phyloP scores from a whole-genome alignment of 2,113 vertebrate species.

The Eonycteris spelaea region DNA sequence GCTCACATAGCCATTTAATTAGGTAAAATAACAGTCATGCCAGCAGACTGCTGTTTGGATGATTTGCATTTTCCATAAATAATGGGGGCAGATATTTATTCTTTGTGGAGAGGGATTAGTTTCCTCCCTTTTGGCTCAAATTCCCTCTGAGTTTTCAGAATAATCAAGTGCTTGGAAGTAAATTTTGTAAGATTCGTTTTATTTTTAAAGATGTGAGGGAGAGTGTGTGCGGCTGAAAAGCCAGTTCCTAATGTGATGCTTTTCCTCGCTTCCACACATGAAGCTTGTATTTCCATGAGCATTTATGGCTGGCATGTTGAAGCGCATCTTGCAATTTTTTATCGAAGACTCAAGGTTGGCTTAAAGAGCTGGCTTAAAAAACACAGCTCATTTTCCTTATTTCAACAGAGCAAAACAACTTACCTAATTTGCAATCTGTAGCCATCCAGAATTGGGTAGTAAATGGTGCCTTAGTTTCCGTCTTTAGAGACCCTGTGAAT shows the following conservation, averaged over 20 bases:
- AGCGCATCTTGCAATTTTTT: not conserved
- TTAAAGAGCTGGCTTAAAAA: slow-evolving; percentile 46
- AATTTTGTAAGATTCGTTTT: slow-evolving; percentile 4
- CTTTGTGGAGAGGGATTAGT: not conserved
- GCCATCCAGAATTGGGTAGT: not conserved
- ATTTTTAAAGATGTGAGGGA: not conserved
- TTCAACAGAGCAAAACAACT: slow-evolving; percentile 27
- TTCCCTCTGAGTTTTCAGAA: not conserved
- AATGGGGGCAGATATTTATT: slow-evolving; percentile 38
- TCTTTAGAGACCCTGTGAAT: not conserved
- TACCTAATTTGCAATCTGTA: slow-evolving; percentile 12
- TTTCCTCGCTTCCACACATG: not conserved
- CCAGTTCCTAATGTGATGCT: not conserved
- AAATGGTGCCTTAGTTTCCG: not conserved
- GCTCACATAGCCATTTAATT: slow-evolving; percentile 13
- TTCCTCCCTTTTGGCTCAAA: not conserved
- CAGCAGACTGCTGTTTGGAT: not conserved
- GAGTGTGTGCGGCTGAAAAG: not conserved
- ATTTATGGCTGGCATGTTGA: slow-evolving; percentile 14
- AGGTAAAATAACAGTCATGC: slow-evolving; percentile 28
- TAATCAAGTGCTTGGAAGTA: not conserved
- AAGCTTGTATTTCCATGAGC: not conserved
- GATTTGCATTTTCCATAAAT: slow-evolving; percentile 39
- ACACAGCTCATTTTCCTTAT: slow-evolving; percentile 44
- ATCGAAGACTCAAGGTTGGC: slow-evolving; percentile 32